Conservation (phyloP, 2,888 invertebrate species). For the Epinotia nisella region DNA sequence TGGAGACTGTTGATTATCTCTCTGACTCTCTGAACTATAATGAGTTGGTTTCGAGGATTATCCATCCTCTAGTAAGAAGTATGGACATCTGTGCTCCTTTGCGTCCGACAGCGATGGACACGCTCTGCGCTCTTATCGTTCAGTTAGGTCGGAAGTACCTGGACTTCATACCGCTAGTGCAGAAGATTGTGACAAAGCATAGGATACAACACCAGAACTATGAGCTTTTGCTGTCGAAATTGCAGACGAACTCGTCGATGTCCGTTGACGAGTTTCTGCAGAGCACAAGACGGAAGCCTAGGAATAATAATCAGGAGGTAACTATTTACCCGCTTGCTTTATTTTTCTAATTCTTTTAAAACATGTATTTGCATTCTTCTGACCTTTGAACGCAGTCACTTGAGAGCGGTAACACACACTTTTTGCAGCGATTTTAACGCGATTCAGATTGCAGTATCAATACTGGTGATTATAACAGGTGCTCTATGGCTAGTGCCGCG, state of each 20-base stretch:
- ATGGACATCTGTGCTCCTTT: conserved; percentile 92
- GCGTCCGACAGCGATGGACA: conserved; percentile 93
- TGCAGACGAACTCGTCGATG: conserved; percentile 80
- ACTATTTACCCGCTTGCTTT: conserved; percentile 43
- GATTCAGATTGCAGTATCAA: too few species aligned
- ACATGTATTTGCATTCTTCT: not conserved
- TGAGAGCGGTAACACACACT: not conserved
- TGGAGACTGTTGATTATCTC: conserved; percentile 95
- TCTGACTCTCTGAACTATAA: conserved; percentile 96
- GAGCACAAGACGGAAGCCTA: conserved; percentile 85
- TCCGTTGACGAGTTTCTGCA: conserved; percentile 89
- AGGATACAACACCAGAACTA: conserved; percentile 91
- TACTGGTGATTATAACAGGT: too few species aligned
- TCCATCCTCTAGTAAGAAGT: conserved; percentile 96
- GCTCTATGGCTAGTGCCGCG: too few species aligned
- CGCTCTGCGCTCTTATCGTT: conserved; percentile 92
- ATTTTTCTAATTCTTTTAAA: not conserved
- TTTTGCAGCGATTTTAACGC: too few species aligned
- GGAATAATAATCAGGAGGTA: conserved; percentile 89
- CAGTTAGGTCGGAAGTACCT: conserved; percentile 96
- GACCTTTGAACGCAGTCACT: not conserved
- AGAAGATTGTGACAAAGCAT: conserved; percentile 92
- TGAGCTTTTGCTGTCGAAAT: conserved; percentile 90
- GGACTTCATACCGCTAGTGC: conserved; percentile 96
- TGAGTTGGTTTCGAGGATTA: conserved; percentile 95